Evolutionary conservation across 2,888 invertebrate species (phyloP).

Genomic region (Ceriagrion tenellum): DNA sequence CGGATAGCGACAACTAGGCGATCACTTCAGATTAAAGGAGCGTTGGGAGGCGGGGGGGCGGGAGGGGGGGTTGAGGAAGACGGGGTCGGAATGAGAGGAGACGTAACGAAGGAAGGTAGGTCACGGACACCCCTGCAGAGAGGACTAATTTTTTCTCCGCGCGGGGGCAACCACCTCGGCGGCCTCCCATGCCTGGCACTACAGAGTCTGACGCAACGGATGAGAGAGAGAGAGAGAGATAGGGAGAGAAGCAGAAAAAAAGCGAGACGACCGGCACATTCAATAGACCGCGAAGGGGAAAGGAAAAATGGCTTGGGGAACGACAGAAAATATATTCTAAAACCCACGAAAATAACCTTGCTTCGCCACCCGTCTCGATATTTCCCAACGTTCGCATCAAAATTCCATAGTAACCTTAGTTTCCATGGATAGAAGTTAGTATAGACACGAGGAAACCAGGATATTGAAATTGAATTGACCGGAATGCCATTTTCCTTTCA

Average conservation of each 20-base stretch:
- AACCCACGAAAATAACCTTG: not conserved
- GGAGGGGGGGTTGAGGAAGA: no score
- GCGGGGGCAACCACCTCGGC: conserved; percentile 20
- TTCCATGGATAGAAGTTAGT: no score
- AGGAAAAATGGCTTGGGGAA: not conserved
- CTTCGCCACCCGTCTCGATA: no score
- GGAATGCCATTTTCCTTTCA: no score
- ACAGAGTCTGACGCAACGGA: not conserved
- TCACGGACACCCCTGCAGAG: not conserved
- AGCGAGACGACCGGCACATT: not conserved
- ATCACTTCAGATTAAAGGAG: not conserved
- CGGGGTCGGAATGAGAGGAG: no score
- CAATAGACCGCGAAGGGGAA: conserved; percentile 18
- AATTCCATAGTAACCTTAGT: no score
- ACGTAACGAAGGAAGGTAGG: not conserved
- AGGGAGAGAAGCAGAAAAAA: not conserved
- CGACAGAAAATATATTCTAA: not conserved
- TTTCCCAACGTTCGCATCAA: no score
- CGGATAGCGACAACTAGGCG: conserved; percentile 18
- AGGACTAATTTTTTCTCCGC: not conserved
- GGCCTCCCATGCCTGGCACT: not conserved
- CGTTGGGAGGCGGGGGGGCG: not conserved
- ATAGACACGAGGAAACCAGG: no score
- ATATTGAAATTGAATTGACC: no score
- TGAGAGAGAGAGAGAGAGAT: no score